Base-by-base conservation (phyloP, 2,888 invertebrate species). In the Taenaris catops region DNA sequence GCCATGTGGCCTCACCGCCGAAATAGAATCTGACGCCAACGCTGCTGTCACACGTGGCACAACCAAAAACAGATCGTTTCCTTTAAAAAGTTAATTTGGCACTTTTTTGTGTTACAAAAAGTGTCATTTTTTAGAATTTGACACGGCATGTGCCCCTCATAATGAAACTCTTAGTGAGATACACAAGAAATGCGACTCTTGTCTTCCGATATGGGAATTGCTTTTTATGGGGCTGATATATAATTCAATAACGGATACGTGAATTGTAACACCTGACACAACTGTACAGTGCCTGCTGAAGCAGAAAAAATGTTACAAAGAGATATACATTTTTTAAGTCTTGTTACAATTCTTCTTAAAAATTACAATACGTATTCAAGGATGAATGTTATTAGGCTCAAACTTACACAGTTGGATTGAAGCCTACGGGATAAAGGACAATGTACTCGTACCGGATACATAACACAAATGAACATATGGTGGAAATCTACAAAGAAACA, bases 1-100 rank as follows among this genome's bases (percentile, higher is more conserved):
- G 55, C 73, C 83, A 83, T 80, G 75, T 84, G 84, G 75, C 59
- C 48, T 56, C 51, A 44, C 41, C 51, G 61, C 66, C 51, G 53
- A 75, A 83, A 83, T 80, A 78, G 76, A 78, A 64, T 49, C 56
- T 61, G 65, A 65, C 64, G 59, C 63, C 63, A 61, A 61, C 63
- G 17, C 46, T 57, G 52, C 58, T 66, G 69, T 78, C 80, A 81
- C 84, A 86, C 83, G 80, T 84, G 84, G 80, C 74, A 64, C 58
- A 53, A 61, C 68, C 64, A 67, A 76, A 80, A 83, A 84, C 83
- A 76, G 79, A 84, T 83, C 71, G 80, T 79, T 84, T 84, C 84
- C 84, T 84, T 75, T 83, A 83, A 84, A 83, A 75, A 84, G 80
- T 80, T 83, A 83, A 86, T 84, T 81, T 81, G 74, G 63, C 72